Evolutionary conservation across 2,113 vertebrate genomes (phyloP), one percentile per base, ranked within the genome.

Genomic region (Stomatorhinus ivindoensis): DNA sequence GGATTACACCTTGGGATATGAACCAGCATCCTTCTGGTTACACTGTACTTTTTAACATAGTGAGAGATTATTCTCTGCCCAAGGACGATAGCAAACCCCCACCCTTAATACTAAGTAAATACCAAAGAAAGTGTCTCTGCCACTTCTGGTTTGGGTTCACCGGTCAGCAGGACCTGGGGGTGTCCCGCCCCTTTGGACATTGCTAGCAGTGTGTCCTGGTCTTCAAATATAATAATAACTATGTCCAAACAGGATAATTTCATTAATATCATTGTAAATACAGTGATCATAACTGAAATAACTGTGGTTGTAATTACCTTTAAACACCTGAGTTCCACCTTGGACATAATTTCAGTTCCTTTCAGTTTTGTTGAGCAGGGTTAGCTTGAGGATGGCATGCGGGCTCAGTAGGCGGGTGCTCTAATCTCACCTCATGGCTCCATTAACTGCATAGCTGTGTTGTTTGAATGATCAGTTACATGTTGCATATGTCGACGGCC

Each of bases 231-330:
- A 89, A 91, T 93, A 92, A 93, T 92, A 91, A 91, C 91, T 92
- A 92, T 89, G 90, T 93, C 89, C 91, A 91, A 92, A 93, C 93
- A 92, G 94, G 92, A 92, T 89, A 2, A 88, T 93, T 93, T 85
- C 89, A 94, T 96, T 94, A 92, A 89, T 90, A 92, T 93, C 92
- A 94, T 89, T 93, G 91, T 92, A 92, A 92, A 93, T 86, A 89
- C 89, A 92, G 92, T 88, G 85, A 93, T 31, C n/a, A 69, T 13
- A 69, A 4, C 10, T 69, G 61, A 69, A 69, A 69, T 13, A 13
- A 69, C 10, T 69, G 61, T 31, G n/a, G 61, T 27, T 65, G 8
- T 27, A 27, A 27, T 65, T n/a, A 27, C 10, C 58, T 27, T 27
- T 65, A 65, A 65, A 10, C 0, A 27, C n/a, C n/a, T 31, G 61